Base-by-base conservation (phyloP, 2,888 invertebrate species). In the Synergus itoensis region DNA sequence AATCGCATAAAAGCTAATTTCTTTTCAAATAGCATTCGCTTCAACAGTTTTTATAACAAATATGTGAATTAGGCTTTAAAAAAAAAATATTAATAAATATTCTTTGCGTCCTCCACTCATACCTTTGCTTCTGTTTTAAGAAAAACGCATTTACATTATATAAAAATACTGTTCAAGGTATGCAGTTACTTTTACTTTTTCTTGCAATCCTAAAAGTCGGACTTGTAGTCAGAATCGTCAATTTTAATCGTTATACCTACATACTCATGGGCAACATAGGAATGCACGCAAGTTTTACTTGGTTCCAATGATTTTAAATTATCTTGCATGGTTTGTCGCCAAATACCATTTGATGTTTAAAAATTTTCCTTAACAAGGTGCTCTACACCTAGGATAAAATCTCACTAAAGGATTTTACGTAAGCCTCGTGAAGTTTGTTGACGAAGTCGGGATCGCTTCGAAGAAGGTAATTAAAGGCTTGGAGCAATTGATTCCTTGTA, bases 381-480 rank as follows among this genome's bases (percentile, higher is more conserved):
- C 8, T 28, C 7, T 63, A 41, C 14, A n/a, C 43, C 89, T 93
- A 93, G 76, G 93, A 93, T 16, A 94, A 92, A 86, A 93, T 92
- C 83, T 96, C 96, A 90, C 96, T 94, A 89, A 97, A 96, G 48
- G 97, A 96, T 93, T 97, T 97, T 21, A 98, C 96, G 91, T 98
- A 98, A 78, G 97, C 98, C 93, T 98, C 97, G 90, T 98, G 98
- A 83, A 98, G 93, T 92, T 97, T 97, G 89, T 95, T 96, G 53
- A 98, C 95, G 93, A 98, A 98, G 86, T 97, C 96, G 48, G 96
- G 94, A 92, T 98, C 98, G 92, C 96, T 96, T 93, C 97, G 96
- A 80, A 98, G 93, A 80, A 98, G 94, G 93, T 98, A 96, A 87
- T 96, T 95, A 89, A 98, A 95, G 43, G 98, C 98, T 93, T 98